Evolutionary conservation across 2,113 vertebrate genomes (phyloP), one percentile per base, ranked within the genome.

Genomic region (Rhineura floridana): DNA sequence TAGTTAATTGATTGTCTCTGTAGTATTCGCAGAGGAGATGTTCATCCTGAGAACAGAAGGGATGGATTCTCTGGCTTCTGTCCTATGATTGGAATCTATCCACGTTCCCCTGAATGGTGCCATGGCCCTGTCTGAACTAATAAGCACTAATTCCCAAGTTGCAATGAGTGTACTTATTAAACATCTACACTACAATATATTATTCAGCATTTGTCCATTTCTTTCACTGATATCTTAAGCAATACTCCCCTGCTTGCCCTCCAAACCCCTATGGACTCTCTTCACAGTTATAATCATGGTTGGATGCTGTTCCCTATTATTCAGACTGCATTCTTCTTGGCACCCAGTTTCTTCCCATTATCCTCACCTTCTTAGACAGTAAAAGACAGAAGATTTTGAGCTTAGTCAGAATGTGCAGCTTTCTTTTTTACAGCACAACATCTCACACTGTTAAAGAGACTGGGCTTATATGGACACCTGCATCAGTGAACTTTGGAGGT

Each of bases 301-400:
- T 72, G 65, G 65, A 84, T 50, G 44, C 82, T 9, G 36, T 70
- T 70, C 82, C 10, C 63, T 36, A 9, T 70, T 84, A 36, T 84
- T 69, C 44, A 52, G 46, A 52, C 65, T 70, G 50, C 65, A 52
- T 84, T 84, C 72, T 70, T 33, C 82, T 84, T 84, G 82, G 82
- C 82, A 72, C 65, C 72, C 82, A 39, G 23, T 70, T 84, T 70
- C 65, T 15, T 84, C 82, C 52, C 65, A 69, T 83, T 83, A 83
- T 69, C 44, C 63, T 62, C 78, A 80, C n/a, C 59, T 83, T 81
- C 62, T 62, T 83, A 70, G 33, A 50, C n/a, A 36, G 33, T 9
- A 65, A 36, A 19, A 36, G 46, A 50, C 19, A n/a, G 36, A 70
- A 30, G 67, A 23, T n/a, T 9, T 36, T 69, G 44, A 72, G 39